phyloP scores from a whole-genome alignment of 2,113 vertebrate species.

The Sander lucioperca region DNA sequence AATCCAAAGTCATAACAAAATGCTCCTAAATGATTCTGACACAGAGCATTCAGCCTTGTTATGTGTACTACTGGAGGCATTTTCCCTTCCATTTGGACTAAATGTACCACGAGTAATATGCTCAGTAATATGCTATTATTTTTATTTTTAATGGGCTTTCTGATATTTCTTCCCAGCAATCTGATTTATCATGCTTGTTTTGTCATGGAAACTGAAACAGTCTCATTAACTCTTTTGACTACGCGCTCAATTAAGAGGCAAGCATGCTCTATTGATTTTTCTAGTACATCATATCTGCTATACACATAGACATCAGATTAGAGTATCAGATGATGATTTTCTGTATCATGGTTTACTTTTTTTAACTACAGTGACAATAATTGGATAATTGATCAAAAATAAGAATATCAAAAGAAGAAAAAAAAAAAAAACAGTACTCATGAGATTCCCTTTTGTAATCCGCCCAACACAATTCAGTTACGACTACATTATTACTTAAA shows the following conservation, averaged over 20 bases:
- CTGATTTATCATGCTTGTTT: slow-evolving; percentile 38
- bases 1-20: slow-evolving; percentile 5
- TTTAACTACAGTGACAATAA: neutral
- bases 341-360: neutral
- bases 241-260: slow-evolving; percentile 12
- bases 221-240: slow-evolving; percentile 16
- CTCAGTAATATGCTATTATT: slow-evolving; percentile 30
- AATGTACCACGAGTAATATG: slow-evolving; percentile 47
- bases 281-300: neutral
- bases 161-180: slow-evolving; percentile 1
- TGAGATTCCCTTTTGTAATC: neutral
- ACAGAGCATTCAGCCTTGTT: slow-evolving; percentile 23
- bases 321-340: neutral
- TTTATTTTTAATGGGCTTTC: slow-evolving; percentile 55
- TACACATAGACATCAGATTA: neutral
- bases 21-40: slow-evolving; percentile 9
- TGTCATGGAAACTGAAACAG: slow-evolving; percentile 27
- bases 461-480: neutral
- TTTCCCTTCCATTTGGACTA: slow-evolving; percentile 53
- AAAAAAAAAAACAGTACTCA: neutral
- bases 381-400: neutral
- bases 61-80: slow-evolving; percentile 19
- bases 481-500: neutral
- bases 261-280: slow-evolving; percentile 4
- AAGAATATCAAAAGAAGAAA: neutral